phyloP scores from a whole-genome alignment of 2,113 vertebrate species.

The Picathartes gymnocephalus region DNA sequence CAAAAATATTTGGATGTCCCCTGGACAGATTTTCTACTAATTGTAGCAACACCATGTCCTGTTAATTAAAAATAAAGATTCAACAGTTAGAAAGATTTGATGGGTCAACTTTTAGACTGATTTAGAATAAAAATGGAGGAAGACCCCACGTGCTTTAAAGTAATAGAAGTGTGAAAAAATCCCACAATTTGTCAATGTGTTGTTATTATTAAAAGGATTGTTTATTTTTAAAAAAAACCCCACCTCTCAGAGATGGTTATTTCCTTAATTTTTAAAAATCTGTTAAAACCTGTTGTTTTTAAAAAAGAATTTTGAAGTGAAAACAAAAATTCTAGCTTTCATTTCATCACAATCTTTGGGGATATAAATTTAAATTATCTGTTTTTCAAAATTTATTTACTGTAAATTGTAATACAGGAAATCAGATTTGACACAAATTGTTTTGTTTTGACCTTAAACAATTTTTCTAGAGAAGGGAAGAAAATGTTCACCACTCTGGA shows the following conservation, averaged over 20 bases:
- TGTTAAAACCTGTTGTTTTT: not conserved
- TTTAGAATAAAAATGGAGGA: not conserved
- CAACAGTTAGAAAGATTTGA: not conserved
- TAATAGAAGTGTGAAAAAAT: not conserved
- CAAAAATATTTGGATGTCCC: not conserved
- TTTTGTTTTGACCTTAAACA: not conserved
- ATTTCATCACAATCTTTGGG: not conserved
- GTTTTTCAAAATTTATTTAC: not conserved
- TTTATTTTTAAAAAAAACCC: not conserved
- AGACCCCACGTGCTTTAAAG: not conserved
- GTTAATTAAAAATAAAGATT: not conserved
- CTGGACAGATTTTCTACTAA: not conserved
- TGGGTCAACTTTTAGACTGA: not conserved
- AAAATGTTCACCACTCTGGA: not conserved
- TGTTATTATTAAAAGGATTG: not conserved
- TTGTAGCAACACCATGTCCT: not conserved
- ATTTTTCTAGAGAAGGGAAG: not conserved
- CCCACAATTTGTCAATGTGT: not conserved
- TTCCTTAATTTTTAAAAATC: not conserved
- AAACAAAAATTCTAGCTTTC: not conserved
- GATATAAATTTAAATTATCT: not conserved
- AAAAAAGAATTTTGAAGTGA: not conserved
- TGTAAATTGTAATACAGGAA: not conserved
- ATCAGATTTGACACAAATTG: not conserved
- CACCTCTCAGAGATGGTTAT: not conserved